phyloP scores from a whole-genome alignment of 1,140 invertebrate genomes.

The Papilio glaucus region DNA sequence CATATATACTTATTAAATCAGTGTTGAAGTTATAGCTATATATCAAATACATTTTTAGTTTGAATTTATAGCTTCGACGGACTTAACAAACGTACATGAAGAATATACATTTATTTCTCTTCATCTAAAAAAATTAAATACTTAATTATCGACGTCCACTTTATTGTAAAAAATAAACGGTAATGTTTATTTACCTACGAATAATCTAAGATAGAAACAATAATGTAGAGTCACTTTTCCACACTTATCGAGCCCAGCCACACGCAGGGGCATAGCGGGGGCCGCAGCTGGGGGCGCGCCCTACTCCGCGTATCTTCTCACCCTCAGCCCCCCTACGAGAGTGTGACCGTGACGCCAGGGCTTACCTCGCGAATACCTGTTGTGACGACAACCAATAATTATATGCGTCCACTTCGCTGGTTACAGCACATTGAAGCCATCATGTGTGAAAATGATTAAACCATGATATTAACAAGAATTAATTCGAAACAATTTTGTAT shows the following conservation, averaged over 20 bases:
- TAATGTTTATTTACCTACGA: background rate
- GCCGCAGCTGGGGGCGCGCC: conserved; percentile 26
- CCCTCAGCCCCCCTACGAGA: conserved; percentile 12
- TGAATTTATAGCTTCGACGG: too few species aligned
- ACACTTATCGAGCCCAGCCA: background rate
- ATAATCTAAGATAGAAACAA: too few species aligned
- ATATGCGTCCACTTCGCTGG: conserved; percentile 23
- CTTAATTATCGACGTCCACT: too few species aligned
- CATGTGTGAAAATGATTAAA: conserved; percentile 27
- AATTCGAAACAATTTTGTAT: background rate
- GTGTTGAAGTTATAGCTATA: too few species aligned
- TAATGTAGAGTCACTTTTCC: conserved; percentile 6
- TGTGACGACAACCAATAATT: conserved; percentile 35
- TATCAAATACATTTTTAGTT: too few species aligned
- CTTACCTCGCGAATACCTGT: conserved; percentile 26
- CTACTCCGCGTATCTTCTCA: background rate
- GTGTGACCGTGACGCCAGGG: conserved; percentile 23
- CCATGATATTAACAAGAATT: conserved; percentile 7
- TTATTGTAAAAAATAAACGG: background rate
- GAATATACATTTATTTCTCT: too few species aligned
- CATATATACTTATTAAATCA: too few species aligned
- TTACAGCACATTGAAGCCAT: conserved; percentile 8
- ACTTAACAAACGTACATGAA: too few species aligned
- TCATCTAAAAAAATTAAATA: too few species aligned
- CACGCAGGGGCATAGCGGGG: conserved; percentile 33